phyloP scores from a whole-genome alignment of 1,140 invertebrate species.

The Hyles euphorbiae region DNA sequence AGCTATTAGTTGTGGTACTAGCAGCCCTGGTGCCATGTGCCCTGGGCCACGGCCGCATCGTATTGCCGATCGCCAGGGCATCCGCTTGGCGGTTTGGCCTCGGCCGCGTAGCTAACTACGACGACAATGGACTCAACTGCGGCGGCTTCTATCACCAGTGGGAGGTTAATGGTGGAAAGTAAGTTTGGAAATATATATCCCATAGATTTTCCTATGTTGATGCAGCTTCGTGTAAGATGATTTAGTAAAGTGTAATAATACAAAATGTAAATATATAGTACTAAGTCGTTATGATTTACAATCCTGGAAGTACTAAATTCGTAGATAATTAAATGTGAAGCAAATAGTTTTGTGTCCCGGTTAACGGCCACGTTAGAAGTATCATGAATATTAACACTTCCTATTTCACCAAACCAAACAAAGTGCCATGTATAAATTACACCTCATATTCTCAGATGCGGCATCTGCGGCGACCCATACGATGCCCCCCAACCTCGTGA shows the following conservation, averaged over 20 bases:
- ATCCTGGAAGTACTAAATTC: too few species aligned
- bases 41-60: constrained; percentile 83
- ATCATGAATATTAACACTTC: too few species aligned
- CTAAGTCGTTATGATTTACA: too few species aligned
- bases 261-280: too few species aligned
- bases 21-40: constrained; percentile 4
- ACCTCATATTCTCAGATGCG: constrained; percentile 68
- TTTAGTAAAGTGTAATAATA: too few species aligned
- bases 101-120: constrained; percentile 84
- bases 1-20: constrained; percentile 80
- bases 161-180: constrained; percentile 77
- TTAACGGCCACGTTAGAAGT: too few species aligned
- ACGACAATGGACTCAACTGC: constrained; percentile 92
- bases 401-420: too few species aligned
- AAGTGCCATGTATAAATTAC: too few species aligned
- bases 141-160: constrained; percentile 89
- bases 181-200: constrained; percentile 8
- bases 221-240: too few species aligned
- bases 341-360: too few species aligned
- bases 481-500: constrained; percentile 79
- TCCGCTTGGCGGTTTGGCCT: constrained; percentile 86
- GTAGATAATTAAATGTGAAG: too few species aligned
- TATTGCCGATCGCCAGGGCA: constrained; percentile 86
- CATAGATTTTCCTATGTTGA: too few species aligned
- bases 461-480: constrained; percentile 91